phyloP scores from a whole-genome alignment of 2,797 vertebrate species.

The Gadopsis bispinosus region DNA sequence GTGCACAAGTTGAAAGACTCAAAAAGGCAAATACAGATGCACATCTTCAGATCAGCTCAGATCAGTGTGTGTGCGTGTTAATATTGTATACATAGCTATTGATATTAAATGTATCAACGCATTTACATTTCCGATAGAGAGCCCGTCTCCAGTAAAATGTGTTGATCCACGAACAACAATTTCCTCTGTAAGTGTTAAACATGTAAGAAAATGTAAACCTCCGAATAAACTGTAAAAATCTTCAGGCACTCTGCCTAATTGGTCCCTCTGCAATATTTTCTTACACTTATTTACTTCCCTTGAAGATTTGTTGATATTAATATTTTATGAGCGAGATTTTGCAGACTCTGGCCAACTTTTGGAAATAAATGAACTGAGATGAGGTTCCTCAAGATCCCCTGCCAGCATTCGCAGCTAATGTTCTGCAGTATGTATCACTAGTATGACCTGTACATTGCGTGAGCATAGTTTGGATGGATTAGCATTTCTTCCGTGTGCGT shows the following conservation, averaged over 20 bases:
- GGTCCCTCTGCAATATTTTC: constrained; percentile 86
- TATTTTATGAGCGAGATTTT: constrained; percentile 84
- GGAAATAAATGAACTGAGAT: constrained; percentile 86
- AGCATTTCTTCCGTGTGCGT: constrained; percentile 10
- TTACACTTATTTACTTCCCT: constrained; percentile 77
- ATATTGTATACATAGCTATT: constrained; percentile 52
- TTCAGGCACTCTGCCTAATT: constrained; percentile 84
- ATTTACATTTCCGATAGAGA: constrained; percentile 74
- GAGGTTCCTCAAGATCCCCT: constrained; percentile 74
- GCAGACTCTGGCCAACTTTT: constrained; percentile 83
- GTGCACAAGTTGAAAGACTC: constrained; percentile 62
- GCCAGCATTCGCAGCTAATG: constrained; percentile 60
- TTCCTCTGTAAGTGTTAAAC: constrained; percentile 64
- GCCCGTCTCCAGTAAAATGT: constrained; percentile 65
- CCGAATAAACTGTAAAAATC: constrained; percentile 71
- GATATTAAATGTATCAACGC: constrained; percentile 70
- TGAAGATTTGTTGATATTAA: constrained; percentile 88
- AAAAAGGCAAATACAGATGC: constrained; percentile 57
- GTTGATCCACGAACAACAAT: constrained; percentile 69
- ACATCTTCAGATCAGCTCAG: constrained; percentile 35
- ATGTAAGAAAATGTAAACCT: constrained; percentile 62
- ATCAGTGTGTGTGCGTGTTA: constrained; percentile 26
- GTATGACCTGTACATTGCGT: constrained; percentile 50
- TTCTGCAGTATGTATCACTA: constrained; percentile 46
- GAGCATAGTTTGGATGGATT: constrained; percentile 11